phyloP scores from a whole-genome alignment of 1,140 invertebrate genomes.

The Rhagoletis zephyria region DNA sequence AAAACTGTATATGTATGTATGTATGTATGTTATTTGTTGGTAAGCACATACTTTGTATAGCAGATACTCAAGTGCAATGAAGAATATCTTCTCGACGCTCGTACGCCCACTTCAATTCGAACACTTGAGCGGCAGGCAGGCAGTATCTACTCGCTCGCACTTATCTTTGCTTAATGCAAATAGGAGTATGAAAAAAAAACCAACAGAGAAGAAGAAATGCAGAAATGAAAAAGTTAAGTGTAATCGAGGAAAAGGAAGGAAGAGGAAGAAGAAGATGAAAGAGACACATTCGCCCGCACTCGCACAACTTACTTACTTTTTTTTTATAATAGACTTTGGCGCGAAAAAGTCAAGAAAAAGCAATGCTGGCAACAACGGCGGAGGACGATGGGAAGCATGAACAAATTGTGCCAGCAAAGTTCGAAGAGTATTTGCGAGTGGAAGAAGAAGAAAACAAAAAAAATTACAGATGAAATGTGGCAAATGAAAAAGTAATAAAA shows the following conservation, averaged over 20 bases:
- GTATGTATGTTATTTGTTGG: background rate
- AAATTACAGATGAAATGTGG: constrained; percentile 51
- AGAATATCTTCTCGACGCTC: constrained; percentile 29
- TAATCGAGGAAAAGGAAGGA: background rate
- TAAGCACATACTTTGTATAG: background rate
- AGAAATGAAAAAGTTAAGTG: constrained; percentile 69
- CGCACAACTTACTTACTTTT: no score
- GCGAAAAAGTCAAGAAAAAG: background rate
- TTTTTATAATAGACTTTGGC: no score
- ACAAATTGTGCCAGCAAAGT: constrained; percentile 31
- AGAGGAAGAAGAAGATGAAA: constrained; percentile 22
- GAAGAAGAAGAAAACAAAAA: background rate
- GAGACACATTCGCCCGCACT: background rate
- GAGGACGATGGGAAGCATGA: background rate
- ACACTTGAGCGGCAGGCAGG: constrained; percentile 53
- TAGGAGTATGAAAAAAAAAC: background rate
- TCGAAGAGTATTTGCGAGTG: background rate
- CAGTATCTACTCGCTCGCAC: constrained; percentile 63
- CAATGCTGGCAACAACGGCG: background rate
- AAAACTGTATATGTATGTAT: background rate
- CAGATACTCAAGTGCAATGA: constrained; percentile 28
- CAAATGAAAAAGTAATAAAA: constrained; percentile 59
- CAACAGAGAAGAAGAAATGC: constrained; percentile 65
- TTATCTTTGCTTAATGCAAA: constrained; percentile 61
- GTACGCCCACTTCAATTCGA: constrained; percentile 22